These are phyloP conservation scores for Eunapius fragilis DNA, from an alignment of 37 sponge, comb jelly and placozoan genomes.

Conservation along the genomic window DNA sequence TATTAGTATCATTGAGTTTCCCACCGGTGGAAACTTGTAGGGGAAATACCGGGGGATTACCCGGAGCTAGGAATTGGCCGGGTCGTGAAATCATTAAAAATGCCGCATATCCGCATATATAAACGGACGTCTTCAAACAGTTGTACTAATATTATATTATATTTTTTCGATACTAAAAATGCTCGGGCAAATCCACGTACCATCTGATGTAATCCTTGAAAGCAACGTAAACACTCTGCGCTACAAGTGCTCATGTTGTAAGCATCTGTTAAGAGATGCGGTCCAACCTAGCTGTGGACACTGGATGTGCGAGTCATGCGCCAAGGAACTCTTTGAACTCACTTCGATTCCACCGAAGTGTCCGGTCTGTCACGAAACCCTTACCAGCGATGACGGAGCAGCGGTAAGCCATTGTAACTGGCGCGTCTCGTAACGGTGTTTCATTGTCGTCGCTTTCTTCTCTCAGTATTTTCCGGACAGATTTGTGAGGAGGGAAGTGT, in stretches of 20 bases:
- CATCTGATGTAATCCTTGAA: background rate
- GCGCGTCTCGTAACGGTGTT: background rate
- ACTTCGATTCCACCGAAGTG: background rate
- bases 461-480: constrained; percentile 69
- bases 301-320: constrained; percentile 66
- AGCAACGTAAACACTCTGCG: background rate
- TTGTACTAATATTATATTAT: background rate
- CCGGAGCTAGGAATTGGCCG: no score
- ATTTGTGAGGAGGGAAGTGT: constrained; percentile 57
- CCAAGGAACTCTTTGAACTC: constrained; percentile 21
- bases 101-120: background rate
- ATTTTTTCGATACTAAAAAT: background rate
- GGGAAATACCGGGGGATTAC: no score
- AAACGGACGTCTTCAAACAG: background rate
- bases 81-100: no score
- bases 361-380: background rate
- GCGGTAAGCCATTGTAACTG: no score
- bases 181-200: background rate
- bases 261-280: constrained; percentile 50
- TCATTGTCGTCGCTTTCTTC: background rate
- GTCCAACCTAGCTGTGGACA: constrained; percentile 76
- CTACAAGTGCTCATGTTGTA: constrained; percentile 45
- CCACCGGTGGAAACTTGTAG: no score
- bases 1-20: no score
- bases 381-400: background rate